Conservation (phyloP, 2,113 vertebrate species). For the Rhadina sibilatrix region DNA sequence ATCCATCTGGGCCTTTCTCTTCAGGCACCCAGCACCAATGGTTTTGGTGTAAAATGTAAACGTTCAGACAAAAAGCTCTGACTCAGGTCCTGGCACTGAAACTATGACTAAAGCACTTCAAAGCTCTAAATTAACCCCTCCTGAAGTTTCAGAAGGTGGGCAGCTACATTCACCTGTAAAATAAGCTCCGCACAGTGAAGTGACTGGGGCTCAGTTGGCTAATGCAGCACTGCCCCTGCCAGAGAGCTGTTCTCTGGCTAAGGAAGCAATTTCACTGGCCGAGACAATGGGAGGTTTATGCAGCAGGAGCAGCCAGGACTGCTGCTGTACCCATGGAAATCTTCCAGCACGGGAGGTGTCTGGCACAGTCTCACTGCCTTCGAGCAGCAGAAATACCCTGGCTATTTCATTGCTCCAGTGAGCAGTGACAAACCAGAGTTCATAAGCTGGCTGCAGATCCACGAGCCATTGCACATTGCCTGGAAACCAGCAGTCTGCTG, state of each 20-base stretch:
- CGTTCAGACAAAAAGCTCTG: neutral
- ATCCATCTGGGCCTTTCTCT: neutral
- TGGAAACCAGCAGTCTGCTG: neutral
- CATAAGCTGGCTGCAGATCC: neutral
- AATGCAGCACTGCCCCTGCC: neutral
- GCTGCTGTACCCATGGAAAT: neutral
- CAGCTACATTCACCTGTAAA: neutral
- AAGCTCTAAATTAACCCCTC: neutral
- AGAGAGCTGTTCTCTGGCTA: neutral
- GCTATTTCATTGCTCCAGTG: slow-evolving; percentile 9
- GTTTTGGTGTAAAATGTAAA: neutral
- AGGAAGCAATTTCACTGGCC: neutral
- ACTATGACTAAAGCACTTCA: neutral
- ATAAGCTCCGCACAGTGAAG: neutral
- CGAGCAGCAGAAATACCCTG: neutral
- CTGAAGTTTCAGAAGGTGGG: neutral
- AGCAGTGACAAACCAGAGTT: neutral
- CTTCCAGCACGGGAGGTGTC: neutral
- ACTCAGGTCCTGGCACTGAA: neutral
- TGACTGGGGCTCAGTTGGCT: neutral
- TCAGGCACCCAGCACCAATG: fast-evolving
- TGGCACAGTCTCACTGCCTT: neutral
- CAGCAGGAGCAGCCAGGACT: neutral
- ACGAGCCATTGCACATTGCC: neutral
- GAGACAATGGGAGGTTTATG: neutral